Base-by-base conservation (phyloP, 2,797 vertebrate species). In the Garrulus glandarius region DNA sequence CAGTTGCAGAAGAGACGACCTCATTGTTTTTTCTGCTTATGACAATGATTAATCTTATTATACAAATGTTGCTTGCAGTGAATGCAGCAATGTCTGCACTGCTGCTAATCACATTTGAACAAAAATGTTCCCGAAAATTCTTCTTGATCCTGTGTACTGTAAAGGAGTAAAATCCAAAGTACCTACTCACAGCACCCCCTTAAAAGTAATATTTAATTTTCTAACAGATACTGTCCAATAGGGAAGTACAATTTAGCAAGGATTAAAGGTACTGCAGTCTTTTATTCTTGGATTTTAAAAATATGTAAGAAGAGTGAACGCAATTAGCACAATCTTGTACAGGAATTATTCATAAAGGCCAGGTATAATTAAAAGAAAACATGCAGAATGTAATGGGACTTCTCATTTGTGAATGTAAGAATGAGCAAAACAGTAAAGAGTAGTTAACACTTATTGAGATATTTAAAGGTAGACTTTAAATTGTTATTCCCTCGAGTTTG, bases 361-460 rank as follows among this genome's bases (percentile, higher is more conserved):
- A 96, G 44, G 63, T 74, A 52, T 53, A 94, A 94, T 93, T 93
- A 93, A 95, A 94, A 91, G 26, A 61, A 95, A 95, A 95, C 22
- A 72, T 4, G 41, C 23, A 93, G 43, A 90, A 79, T 95, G 37
- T 15, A 47, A 82, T 57, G 37, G 27, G 37, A 84, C 59, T 81
- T 75, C 82, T 67, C n/a, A 89, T 79, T 93, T 96, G 39, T 78
- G 83, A 87, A 49, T 57, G 81, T 26, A 95, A 81, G 34, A 37
- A 59, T 68, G 46, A 87, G 43, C 27, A 93, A 94, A 97, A 70
- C 43, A 87, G 82, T 27, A 52, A 61, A 72, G 57, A 87, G 19
- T 9, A 71, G 52, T 50, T 74, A 90, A 93, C 74, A 91, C 37
- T 72, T 82, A 85, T 27, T 61, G 74, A 92, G 55, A 89, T 77